A percentile compares a stretch with the other conserved stretches of the same genome.
Conservation (phyloP, 2,797 vertebrate genomes). For the Discoglossus pictus region DNA sequence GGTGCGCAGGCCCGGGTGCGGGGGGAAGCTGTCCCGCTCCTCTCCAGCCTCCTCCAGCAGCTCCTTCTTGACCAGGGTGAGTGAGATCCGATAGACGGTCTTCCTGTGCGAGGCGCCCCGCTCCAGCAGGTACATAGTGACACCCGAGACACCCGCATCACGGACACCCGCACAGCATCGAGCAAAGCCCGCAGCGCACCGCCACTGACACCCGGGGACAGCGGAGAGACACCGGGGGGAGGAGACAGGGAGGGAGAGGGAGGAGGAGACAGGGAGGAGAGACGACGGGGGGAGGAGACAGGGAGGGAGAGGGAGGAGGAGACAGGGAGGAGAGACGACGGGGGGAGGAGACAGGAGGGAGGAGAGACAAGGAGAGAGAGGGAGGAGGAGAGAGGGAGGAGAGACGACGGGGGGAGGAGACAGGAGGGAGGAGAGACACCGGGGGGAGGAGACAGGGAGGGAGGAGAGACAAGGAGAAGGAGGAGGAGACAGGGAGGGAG, state of each 20-base stretch:
- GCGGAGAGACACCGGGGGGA: slow-evolving; percentile 2
- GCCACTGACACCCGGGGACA: slow-evolving; percentile 31
- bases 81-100: slow-evolving; percentile 91
- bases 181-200: slow-evolving; percentile 46
- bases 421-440: background rate
- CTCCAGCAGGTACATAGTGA: slow-evolving; percentile 82
- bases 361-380: no score
- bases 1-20: slow-evolving; percentile 70
- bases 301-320: no score
- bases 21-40: slow-evolving; percentile 63
- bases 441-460: background rate
- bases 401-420: no score
- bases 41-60: slow-evolving; percentile 72
- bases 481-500: no score
- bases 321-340: background rate
- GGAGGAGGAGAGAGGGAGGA: no score
- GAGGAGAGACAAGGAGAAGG: background rate
- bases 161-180: slow-evolving; percentile 30
- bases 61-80: slow-evolving; percentile 91
- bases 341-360: background rate
- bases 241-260: background rate
- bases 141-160: slow-evolving; percentile 30
- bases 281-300: background rate
- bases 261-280: background rate
- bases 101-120: slow-evolving; percentile 77